Conservation (phyloP, 2,113 vertebrate genomes). For the Syngnathus typhle region DNA sequence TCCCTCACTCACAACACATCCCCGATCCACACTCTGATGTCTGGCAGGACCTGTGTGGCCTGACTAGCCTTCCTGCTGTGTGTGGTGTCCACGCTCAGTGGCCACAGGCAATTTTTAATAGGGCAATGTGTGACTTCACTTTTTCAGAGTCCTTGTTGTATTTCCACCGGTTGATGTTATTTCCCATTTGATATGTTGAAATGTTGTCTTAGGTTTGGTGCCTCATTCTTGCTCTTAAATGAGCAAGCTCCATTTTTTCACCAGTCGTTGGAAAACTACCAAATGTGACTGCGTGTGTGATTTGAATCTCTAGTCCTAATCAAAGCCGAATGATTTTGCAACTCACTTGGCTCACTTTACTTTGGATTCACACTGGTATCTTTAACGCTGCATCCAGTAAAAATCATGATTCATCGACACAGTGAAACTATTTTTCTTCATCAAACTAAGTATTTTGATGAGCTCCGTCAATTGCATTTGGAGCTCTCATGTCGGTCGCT, state of each 20-base stretch:
- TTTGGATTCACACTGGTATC: no score
- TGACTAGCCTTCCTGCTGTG: slow-evolving; percentile 48
- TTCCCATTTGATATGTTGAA: not conserved
- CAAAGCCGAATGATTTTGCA: no score
- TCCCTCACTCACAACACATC: slow-evolving; percentile 9
- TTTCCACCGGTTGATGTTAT: not conserved
- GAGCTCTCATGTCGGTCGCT: not conserved
- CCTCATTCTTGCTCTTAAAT: not conserved
- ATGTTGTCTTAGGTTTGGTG: not conserved
- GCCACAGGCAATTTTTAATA: slow-evolving; percentile 30
- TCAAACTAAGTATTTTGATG: not conserved
- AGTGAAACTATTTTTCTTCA: not conserved
- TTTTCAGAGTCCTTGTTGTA: slow-evolving; percentile 14
- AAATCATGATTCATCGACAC: no score
- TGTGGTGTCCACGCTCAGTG: slow-evolving; percentile 38
- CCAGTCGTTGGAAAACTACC: not conserved
- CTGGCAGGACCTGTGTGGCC: slow-evolving; percentile 44
- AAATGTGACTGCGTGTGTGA: not conserved
- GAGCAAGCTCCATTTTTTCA: no score
- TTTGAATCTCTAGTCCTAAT: not conserved
- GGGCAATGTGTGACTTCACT: slow-evolving; percentile 20
- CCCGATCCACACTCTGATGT: slow-evolving; percentile 37
- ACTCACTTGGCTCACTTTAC: no score
- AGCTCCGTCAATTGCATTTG: not conserved
- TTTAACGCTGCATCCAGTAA: no score